Conservation (phyloP, 2,113 vertebrate genomes). For the Electrona antarctica region DNA sequence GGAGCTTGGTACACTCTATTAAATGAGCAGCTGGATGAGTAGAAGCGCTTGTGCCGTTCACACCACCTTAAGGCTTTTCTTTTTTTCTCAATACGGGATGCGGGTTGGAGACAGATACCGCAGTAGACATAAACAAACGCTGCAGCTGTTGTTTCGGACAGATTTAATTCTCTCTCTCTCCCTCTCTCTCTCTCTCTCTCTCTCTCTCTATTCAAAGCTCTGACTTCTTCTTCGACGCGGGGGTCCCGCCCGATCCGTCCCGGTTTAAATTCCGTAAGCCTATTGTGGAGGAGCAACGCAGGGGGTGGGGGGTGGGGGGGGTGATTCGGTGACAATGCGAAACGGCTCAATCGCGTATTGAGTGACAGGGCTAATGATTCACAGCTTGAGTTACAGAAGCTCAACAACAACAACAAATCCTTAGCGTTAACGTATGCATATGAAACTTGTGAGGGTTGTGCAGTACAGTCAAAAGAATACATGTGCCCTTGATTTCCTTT, state of each 20-base stretch:
- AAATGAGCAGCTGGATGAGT: constrained; percentile 72
- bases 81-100: constrained; percentile 38
- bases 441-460: too few relatives aligned
- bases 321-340: constrained; percentile 64
- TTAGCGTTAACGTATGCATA: too few relatives aligned
- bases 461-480: too few relatives aligned
- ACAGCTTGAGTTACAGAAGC: constrained; percentile 53
- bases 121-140: constrained; percentile 11
- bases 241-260: constrained; percentile 30
- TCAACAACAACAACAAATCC: constrained; percentile 26
- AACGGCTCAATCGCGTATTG: constrained; percentile 71
- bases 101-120: constrained; percentile 53
- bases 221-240: constrained; percentile 33
- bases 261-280: constrained; percentile 42
- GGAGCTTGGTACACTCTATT: constrained; percentile 71
- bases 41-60: constrained; percentile 50
- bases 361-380: constrained; percentile 73
- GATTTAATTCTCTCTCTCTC: background rate
- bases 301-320: constrained; percentile 59
- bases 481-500: too few relatives aligned
- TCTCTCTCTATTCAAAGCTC: constrained; percentile 3
- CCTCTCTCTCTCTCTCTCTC: too few relatives aligned
- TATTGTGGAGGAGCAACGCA: constrained; percentile 27
- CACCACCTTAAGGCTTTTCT: constrained; percentile 48
- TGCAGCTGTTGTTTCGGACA: background rate